These are phyloP conservation scores for Trichogramma evanescens DNA, from an alignment of 2,888 invertebrate species.

Conservation along the genomic window DNA sequence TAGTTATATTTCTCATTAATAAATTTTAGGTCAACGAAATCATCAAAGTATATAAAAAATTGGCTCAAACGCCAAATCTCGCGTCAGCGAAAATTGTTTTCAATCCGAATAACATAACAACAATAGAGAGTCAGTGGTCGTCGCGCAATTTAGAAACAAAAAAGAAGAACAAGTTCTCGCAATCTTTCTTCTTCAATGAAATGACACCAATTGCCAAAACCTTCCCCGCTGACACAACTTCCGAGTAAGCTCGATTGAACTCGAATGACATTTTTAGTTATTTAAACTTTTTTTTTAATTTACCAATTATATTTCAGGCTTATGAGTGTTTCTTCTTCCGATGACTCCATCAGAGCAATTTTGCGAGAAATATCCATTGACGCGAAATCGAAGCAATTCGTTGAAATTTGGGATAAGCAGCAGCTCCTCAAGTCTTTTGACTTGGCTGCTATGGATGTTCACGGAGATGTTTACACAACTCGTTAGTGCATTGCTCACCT, in stretches of 20 bases:
- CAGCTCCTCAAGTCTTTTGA: slow-evolving; percentile 59
- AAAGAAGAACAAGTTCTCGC: slow-evolving; percentile 53
- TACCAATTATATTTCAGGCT: background rate
- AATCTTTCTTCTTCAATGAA: slow-evolving; percentile 50
- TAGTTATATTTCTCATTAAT: background rate
- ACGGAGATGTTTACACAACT: slow-evolving; percentile 74
- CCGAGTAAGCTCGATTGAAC: slow-evolving; percentile 52
- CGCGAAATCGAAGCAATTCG: slow-evolving; percentile 58
- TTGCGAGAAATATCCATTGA: slow-evolving; percentile 54
- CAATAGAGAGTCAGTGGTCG: slow-evolving; percentile 56
- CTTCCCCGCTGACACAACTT: slow-evolving; percentile 56
- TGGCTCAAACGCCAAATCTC: slow-evolving; percentile 56
- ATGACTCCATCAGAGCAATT: slow-evolving; percentile 55
- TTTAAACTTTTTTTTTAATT: background rate
- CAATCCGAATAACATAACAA: slow-evolving; percentile 42
- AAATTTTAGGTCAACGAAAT: slow-evolving; percentile 53
- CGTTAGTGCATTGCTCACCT: slow-evolving; percentile 47
- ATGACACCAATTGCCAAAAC: slow-evolving; percentile 50
- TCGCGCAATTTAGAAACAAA: slow-evolving; percentile 62
- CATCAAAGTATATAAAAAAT: slow-evolving; percentile 54
- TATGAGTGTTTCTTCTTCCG: slow-evolving; percentile 50
- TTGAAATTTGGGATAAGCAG: slow-evolving; percentile 66
- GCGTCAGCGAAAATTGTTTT: slow-evolving; percentile 49
- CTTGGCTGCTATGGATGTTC: slow-evolving; percentile 63
- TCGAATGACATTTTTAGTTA: background rate